Base-by-base conservation (phyloP, 2,113 vertebrate species). In the Leucosticte australis region DNA sequence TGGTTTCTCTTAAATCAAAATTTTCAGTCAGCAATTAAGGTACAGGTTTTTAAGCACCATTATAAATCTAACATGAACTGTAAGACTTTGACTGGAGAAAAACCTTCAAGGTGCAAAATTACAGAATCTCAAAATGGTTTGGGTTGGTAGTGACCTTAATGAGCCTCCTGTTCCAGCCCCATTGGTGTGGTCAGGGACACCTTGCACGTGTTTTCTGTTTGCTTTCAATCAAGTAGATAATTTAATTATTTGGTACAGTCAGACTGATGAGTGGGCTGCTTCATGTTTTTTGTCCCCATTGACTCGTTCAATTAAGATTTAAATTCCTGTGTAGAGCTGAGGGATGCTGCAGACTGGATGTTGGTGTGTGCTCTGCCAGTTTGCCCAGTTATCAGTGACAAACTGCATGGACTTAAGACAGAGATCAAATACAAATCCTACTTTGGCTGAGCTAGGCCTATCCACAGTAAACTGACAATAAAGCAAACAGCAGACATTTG, bases 301-400 rank as follows among this genome's bases (percentile, higher is more conserved):
- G 82, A 14, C 42, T 41, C 73, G 86, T 96, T 96, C 86, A 90
- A 11, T 97, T 94, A 93, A 84, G 79, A 89, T 62, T 63, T 78
- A 81, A 95, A 76, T 70, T 91, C 79, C 65, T 37, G 1, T 1
- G 3, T 28, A 24, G 87, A 82, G 75, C 79, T 95, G 88, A 94
- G 69, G 70, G 84, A 56, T 11, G 5, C n/a, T 1, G 1, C 35
- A 37, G 84, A 37, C 53, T 42, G 75, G 35, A 30, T 89, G 46
- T 80, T 76, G 73, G 47, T 89, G 46, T 75, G 42, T 67, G 78
- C 56, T 93, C 78, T 87, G 53, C 94, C 92, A 73, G 92, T 97
- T 95, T 96, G 75, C 90, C 94, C 95, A 71, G 95, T 97, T 97
- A 93, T 31, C 87, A 68, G 64, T 33, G 93, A 78, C 87, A 93